These are phyloP conservation scores for Argopecten irradians DNA, from an alignment of 1,140 invertebrate species.

Conservation along the genomic window DNA sequence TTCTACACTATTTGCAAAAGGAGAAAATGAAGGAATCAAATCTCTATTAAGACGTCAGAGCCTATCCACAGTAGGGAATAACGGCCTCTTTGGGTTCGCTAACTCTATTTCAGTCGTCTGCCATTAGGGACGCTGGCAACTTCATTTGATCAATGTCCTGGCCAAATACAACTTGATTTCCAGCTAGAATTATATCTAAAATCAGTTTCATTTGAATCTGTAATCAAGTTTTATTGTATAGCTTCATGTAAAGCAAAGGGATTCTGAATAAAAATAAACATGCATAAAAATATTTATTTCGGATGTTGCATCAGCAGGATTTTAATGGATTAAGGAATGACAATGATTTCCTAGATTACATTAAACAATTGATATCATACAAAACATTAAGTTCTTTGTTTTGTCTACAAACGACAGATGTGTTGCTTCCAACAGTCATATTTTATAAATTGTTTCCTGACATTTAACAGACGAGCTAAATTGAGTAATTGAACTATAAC, in stretches of 20 bases:
- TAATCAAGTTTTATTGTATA: not conserved
- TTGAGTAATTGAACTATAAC: not conserved
- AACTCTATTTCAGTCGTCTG: not conserved
- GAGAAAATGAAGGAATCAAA: not conserved
- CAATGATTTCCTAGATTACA: no score
- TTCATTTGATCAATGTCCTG: not conserved
- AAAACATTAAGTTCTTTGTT: not conserved
- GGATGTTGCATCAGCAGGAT: no score
- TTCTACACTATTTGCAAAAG: not conserved
- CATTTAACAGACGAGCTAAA: not conserved
- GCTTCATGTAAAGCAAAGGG: not conserved
- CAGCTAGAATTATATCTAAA: slow-evolving; percentile 13
- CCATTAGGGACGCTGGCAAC: not conserved
- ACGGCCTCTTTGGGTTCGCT: not conserved
- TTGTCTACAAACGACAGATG: not conserved
- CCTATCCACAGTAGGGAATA: not conserved
- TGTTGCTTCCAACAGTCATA: not conserved
- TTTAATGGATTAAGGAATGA: no score
- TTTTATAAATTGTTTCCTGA: not conserved
- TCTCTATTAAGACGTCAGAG: slow-evolving; percentile 7
- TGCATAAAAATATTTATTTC: not conserved
- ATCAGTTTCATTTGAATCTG: not conserved
- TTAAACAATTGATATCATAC: not conserved
- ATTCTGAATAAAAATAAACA: not conserved
- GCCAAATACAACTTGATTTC: not conserved